These are phyloP conservation scores for Neosilurus hyrtlii DNA, from an alignment of 2,797 vertebrate species.

Conservation along the genomic window DNA sequence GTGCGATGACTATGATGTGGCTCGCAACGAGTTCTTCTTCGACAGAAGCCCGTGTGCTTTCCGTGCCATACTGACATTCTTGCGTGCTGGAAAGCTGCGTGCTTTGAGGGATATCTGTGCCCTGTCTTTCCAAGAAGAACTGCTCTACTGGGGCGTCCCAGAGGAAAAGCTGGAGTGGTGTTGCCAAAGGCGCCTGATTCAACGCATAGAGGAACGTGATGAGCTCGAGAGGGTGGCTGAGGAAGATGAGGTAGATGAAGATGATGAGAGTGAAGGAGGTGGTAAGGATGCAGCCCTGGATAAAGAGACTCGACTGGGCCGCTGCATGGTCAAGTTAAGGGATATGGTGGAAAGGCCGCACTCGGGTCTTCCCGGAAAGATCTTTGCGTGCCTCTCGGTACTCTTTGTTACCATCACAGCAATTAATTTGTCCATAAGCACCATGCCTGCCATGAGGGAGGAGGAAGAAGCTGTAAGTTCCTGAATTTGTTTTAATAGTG, in stretches of 20 bases:
- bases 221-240: constrained; percentile 85
- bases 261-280: constrained; percentile 70
- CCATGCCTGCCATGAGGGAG: constrained; percentile 92
- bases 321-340: constrained; percentile 86
- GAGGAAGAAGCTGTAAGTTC: constrained; percentile 92
- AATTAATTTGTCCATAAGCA: constrained; percentile 96
- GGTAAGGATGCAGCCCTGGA: constrained; percentile 43
- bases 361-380: constrained; percentile 95
- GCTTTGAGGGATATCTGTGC: constrained; percentile 91
- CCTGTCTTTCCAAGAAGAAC: constrained; percentile 93
- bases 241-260: constrained; percentile 73
- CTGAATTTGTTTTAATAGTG: background rate
- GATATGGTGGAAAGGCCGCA: constrained; percentile 99
- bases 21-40: constrained; percentile 95
- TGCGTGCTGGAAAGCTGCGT: constrained; percentile 90
- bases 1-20: constrained; percentile 93
- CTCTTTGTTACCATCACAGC: constrained; percentile 97
- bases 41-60: constrained; percentile 96
- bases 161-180: constrained; percentile 94
- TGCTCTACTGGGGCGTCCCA: constrained; percentile 97
- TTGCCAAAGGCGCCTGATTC: constrained; percentile 88
- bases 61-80: constrained; percentile 91
- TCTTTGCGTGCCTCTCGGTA: constrained; percentile 95
- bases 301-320: constrained; percentile 73
- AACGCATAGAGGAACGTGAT: constrained; percentile 90